Evolutionary conservation across 2,113 vertebrate species (phyloP).

Genomic region (Telmatochromis brachygnathus): DNA sequence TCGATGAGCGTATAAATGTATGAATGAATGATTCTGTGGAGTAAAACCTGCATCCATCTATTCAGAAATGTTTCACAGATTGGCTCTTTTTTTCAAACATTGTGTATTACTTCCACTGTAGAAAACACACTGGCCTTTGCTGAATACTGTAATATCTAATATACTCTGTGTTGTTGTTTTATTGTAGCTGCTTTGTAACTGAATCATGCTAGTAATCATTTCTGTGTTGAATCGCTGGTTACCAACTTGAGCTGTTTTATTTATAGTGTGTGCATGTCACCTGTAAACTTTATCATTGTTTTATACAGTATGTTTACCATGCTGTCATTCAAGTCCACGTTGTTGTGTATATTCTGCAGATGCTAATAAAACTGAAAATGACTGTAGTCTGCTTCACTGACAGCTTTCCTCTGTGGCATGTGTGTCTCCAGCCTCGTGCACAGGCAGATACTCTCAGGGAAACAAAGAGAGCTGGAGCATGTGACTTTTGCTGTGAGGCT

Average conservation of each 20-base stretch:
- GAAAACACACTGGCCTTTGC: background rate
- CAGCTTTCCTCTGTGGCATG: background rate
- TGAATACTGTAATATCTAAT: accelerated
- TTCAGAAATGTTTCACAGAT: background rate
- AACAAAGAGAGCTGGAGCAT: conserved; percentile 62
- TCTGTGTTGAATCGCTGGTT: background rate
- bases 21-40: background rate
- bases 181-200: background rate
- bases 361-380: background rate
- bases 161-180: background rate
- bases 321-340: background rate
- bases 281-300: background rate
- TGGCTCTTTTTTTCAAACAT: background rate
- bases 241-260: background rate
- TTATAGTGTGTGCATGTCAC: background rate
- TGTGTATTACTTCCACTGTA: background rate
- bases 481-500: conserved; percentile 65
- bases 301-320: background rate
- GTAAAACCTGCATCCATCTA: background rate
- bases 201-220: background rate
- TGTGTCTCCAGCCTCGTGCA: background rate
- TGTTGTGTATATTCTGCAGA: background rate
- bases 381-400: background rate
- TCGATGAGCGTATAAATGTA: background rate
- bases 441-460: background rate